phyloP scores from a whole-genome alignment of 2,113 vertebrate species.

The Natator depressus region DNA sequence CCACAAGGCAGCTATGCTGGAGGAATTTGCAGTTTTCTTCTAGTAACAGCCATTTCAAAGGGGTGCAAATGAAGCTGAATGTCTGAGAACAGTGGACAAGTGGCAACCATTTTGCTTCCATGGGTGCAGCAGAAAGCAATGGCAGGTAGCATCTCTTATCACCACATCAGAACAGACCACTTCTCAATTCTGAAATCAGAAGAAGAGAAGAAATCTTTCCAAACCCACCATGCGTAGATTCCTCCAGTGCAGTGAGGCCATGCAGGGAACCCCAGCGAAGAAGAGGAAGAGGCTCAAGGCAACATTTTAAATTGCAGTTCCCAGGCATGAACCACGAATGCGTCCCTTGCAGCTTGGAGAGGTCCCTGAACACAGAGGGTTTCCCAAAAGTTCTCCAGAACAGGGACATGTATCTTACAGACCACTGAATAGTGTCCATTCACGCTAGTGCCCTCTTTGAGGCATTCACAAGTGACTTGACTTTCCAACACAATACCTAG shows the following conservation, averaged over 20 bases:
- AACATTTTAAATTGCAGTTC: no score
- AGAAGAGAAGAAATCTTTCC: neutral
- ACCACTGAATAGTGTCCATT: no score
- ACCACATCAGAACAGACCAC: neutral
- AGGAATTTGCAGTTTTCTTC: neutral
- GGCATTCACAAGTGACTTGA: no score
- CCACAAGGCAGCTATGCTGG: neutral
- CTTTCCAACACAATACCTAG: no score
- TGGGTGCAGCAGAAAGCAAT: neutral
- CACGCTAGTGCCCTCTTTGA: no score
- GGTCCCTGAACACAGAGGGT: no score
- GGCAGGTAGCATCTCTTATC: neutral
- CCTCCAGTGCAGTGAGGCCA: neutral
- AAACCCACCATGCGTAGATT: neutral
- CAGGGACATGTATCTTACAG: no score
- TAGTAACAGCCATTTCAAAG: neutral
- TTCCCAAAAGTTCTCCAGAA: no score
- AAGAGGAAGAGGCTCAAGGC: neutral
- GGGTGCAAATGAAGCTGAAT: neutral
- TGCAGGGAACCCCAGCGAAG: neutral
- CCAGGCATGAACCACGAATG: no score
- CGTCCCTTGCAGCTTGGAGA: no score
- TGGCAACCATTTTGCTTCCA: neutral
- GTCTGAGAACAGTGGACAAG: neutral
- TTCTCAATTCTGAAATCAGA: neutral